Evolutionary conservation across 1,140 invertebrate species (phyloP), one percentile per base, ranked within the genome.

Genomic region (Sipha flava): DNA sequence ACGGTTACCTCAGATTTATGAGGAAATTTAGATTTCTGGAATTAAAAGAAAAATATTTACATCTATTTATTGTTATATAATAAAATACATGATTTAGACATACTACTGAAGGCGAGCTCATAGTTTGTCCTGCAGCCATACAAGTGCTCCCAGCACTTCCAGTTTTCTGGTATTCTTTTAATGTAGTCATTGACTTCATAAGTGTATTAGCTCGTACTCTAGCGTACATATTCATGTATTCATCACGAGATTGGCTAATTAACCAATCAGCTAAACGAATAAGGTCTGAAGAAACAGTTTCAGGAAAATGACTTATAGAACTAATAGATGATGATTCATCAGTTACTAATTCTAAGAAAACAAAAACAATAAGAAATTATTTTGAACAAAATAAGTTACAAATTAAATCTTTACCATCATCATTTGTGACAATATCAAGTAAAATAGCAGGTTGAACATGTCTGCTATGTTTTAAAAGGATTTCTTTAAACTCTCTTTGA

Each of bases 401-500:
- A 64, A 80, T 49, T 57, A 16, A 40, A 52, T 77, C 10, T 23
- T 40, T 34, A 81, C 81, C 94, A 86, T 97, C 95, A 85, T 96
- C 94, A 59, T 91, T 89, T 81, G 91, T 90, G 64, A 96, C 92
- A 79, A 96, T 87, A 86, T 97, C 94, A 82, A 97, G 85, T 29
- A 98, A 87, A 66, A 92, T 89, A 7, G 95, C 92, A 0, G 95
- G 91, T 37, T 94, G 90, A 40, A 97, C 87, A 5, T 95, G 93
- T 82, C 93, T 91, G 82, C 95, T 95, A 86, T 97, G 92, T 80
- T 94, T 91, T 75, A 90, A 90, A 16, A 98, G 86, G 66, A 96
- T 87, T 83, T 94, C 92, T 83, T 94, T 92, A 85, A 97, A 97
- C 84, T 98, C 95, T 81, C 90, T 89, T 83, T 94, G 94, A 31